phyloP scores from a whole-genome alignment of 2,888 invertebrate species.

The Linnaemya tessellans region DNA sequence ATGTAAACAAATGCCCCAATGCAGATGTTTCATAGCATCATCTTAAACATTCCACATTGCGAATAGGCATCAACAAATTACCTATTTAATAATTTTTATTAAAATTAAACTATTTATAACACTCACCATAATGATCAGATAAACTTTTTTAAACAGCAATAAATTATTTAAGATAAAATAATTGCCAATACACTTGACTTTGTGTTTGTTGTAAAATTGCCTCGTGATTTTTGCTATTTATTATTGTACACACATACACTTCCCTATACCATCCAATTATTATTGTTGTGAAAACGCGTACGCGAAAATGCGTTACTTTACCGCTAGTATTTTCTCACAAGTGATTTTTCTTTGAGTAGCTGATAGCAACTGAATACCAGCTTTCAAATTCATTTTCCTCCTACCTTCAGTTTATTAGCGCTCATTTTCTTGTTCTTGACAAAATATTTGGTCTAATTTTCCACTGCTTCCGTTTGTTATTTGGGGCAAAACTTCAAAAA shows the following conservation, averaged over 20 bases:
- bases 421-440: constrained; percentile 56
- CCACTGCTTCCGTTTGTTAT: not conserved
- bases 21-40: too few species aligned
- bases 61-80: not conserved
- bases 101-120: not conserved
- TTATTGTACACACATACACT: constrained; percentile 7
- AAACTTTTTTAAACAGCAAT: constrained; percentile 61
- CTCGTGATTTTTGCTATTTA: constrained; percentile 5
- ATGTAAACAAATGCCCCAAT: not conserved
- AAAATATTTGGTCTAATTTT: constrained; percentile 21
- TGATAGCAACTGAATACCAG: constrained; percentile 54
- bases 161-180: constrained; percentile 42
- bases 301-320: constrained; percentile 36
- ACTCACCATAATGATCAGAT: constrained; percentile 74
- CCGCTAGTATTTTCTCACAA: constrained; percentile 29
- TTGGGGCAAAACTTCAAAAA: constrained; percentile 2
- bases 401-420: constrained; percentile 44
- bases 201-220: not conserved
- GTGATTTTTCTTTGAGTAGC: constrained; percentile 60
- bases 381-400: constrained; percentile 33
- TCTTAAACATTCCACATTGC: not conserved
- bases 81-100: not conserved
- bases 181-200: not conserved
- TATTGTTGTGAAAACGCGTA: not conserved
- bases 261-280: not conserved